These are phyloP conservation scores for Neodiprion pinetum DNA, from an alignment of 1,140 invertebrate genomes.

Conservation along the genomic window DNA sequence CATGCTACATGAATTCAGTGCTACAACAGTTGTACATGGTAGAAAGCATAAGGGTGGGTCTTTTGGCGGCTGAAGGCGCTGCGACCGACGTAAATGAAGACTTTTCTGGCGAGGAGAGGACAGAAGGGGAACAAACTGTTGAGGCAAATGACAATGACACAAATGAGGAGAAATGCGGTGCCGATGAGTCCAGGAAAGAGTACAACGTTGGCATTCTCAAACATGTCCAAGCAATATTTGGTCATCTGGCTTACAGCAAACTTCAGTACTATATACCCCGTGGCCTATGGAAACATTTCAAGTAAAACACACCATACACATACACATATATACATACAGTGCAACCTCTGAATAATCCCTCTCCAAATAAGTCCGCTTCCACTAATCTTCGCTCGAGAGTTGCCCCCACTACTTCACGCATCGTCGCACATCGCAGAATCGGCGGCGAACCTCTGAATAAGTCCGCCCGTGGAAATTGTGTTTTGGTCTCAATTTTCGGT, in stretches of 20 bases:
- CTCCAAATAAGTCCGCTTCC: no score
- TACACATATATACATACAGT: neutral
- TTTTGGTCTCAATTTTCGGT: no score
- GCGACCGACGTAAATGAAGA: constrained; percentile 88
- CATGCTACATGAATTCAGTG: constrained; percentile 99
- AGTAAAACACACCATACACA: constrained; percentile 64
- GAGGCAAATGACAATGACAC: constrained; percentile 64
- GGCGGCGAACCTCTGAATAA: no score
- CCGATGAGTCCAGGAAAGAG: constrained; percentile 73
- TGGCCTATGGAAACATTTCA: constrained; percentile 98
- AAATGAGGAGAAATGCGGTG: constrained; percentile 61
- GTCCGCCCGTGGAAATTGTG: no score
- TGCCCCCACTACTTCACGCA: no score
- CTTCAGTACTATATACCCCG: constrained; percentile 96
- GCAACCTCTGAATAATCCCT: no score
- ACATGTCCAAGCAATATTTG: constrained; percentile 98
- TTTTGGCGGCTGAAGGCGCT: constrained; percentile 83
- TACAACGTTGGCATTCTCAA: constrained; percentile 96
- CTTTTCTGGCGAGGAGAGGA: constrained; percentile 82
- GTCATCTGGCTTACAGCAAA: constrained; percentile 94
- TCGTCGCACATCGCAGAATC: no score
- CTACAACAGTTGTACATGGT: constrained; percentile 98
- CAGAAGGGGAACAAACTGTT: constrained; percentile 65
- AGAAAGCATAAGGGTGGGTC: constrained; percentile 84
- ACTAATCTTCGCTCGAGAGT: no score